A percentile compares a stretch with the other conserved stretches of the same genome.
Evolutionary conservation across 1,140 invertebrate species (phyloP).

Genomic region (Catajapyx aquilonaris): DNA sequence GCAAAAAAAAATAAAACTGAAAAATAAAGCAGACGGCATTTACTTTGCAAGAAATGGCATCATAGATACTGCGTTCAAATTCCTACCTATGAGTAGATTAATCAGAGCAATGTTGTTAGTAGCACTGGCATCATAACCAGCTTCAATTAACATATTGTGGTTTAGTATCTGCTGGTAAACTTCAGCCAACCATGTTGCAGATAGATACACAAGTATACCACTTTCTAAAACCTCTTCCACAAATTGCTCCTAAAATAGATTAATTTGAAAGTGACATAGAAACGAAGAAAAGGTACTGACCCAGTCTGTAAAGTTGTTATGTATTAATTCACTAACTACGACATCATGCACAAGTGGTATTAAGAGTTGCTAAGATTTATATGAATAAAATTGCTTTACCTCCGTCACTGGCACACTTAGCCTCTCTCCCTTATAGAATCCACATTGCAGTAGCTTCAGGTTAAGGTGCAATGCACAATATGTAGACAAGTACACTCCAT

Average conservation of each 20-base stretch:
- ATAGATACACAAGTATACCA: constrained; percentile 74
- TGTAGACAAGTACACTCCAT: constrained; percentile 79
- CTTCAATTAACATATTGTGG: constrained; percentile 46
- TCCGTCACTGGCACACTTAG: constrained; percentile 30
- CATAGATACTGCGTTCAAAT: background rate
- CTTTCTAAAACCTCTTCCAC: constrained; percentile 76
- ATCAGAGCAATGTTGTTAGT: constrained; percentile 42
- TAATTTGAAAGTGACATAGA: too few relatives aligned
- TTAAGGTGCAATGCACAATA: constrained; percentile 65
- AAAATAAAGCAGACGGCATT: constrained; percentile 4
- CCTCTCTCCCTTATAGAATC: constrained; percentile 47
- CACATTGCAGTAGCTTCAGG: constrained; percentile 48
- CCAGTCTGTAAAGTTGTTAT: too few relatives aligned
- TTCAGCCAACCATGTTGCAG: constrained; percentile 74
- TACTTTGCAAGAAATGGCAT: background rate
- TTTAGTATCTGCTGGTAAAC: constrained; percentile 67
- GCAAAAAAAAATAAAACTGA: constrained; percentile 7
- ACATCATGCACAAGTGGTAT: too few relatives aligned
- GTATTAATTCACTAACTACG: too few relatives aligned
- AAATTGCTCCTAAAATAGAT: constrained; percentile 49
- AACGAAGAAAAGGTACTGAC: too few relatives aligned
- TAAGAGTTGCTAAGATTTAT: too few relatives aligned
- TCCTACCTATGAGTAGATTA: constrained; percentile 49
- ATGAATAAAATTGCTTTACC: too few relatives aligned
- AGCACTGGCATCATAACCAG: constrained; percentile 32